phyloP scores from a whole-genome alignment of 2,888 invertebrate species.

The Microctonus hyperodae region DNA sequence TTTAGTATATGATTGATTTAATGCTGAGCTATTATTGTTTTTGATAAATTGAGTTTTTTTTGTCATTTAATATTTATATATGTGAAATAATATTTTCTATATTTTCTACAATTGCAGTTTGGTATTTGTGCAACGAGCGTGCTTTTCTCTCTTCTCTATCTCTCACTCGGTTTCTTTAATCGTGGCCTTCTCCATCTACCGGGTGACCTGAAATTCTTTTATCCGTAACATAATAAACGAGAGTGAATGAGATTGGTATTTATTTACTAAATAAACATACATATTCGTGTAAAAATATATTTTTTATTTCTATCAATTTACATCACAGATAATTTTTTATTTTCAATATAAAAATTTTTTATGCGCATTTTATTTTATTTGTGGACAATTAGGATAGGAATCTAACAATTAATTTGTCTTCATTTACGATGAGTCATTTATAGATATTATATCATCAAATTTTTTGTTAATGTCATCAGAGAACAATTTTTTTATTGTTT shows the following conservation, averaged over 20 bases:
- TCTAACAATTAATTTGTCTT: background rate
- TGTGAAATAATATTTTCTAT: background rate
- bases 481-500: background rate
- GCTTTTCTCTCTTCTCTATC: background rate
- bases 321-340: no score
- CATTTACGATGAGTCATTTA: background rate
- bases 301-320: no score
- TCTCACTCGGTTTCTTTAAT: background rate
- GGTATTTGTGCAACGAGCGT: background rate
- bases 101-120: background rate
- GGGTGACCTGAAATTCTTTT: constrained; percentile 27
- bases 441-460: no score
- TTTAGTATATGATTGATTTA: no score
- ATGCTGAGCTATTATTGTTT: no score
- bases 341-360: no score
- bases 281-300: no score
- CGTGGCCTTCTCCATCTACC: constrained; percentile 30
- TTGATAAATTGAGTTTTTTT: background rate
- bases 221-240: background rate
- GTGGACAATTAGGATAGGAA: no score
- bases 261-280: no score
- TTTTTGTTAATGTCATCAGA: no score
- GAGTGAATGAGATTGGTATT: no score
- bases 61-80: background rate
- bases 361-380: no score